phyloP scores from a whole-genome alignment of 2,113 vertebrate genomes.

The Hypocryptadius cinnamomeus region DNA sequence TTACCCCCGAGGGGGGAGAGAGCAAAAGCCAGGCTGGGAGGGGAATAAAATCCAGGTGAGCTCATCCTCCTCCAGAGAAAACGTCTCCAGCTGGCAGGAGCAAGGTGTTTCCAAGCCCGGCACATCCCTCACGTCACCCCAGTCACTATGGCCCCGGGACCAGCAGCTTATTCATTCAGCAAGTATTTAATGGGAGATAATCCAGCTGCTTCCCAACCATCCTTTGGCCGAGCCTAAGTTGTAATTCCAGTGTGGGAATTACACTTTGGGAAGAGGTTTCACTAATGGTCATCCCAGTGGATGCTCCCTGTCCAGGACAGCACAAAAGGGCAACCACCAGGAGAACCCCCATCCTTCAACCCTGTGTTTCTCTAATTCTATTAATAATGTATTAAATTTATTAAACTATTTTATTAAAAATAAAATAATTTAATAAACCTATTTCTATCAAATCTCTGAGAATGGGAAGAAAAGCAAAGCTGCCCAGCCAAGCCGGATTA shows the following conservation, averaged over 20 bases:
- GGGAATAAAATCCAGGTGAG: slow-evolving; percentile 42
- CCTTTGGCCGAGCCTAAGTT: not conserved
- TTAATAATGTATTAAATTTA: not conserved
- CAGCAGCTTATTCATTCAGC: not conserved
- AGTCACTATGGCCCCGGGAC: not conserved
- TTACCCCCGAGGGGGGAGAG: not conserved
- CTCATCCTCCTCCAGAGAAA: not conserved
- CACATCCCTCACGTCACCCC: slow-evolving; percentile 43
- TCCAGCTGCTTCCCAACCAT: not conserved
- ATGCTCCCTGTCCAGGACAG: not conserved
- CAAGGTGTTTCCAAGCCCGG: not conserved
- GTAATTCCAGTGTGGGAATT: not conserved
- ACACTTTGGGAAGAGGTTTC: not conserved
- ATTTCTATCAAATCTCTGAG: not conserved
- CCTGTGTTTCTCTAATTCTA: not conserved
- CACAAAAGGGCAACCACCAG: rapidly evolving
- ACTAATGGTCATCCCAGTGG: not conserved
- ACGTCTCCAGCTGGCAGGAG: not conserved
- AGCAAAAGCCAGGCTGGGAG: slow-evolving; percentile 17
- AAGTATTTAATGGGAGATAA: not conserved
- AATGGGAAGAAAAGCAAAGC: not conserved
- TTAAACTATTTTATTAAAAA: not conserved
- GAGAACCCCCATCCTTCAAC: not conserved
- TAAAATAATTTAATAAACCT: not conserved
- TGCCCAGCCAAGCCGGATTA: slow-evolving; percentile 24